Conservation (phyloP, 2,888 invertebrate genomes). For the Malachius bipustulatus region DNA sequence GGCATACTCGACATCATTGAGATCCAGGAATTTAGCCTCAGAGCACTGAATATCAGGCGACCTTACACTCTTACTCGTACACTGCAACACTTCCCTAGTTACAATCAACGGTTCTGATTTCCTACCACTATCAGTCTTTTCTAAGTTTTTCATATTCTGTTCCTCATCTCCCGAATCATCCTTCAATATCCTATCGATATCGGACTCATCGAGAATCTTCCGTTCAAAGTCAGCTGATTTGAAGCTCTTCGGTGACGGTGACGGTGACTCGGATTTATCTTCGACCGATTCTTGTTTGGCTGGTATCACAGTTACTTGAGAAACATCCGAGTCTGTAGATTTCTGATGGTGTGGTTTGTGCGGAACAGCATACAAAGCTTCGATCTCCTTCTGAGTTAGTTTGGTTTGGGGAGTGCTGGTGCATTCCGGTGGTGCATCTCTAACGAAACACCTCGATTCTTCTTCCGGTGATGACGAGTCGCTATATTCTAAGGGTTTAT, state of each 20-base stretch:
- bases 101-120: constrained; percentile 30
- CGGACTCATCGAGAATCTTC: constrained; percentile 27
- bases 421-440: constrained; percentile 19
- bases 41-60: constrained; percentile 31
- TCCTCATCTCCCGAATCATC: constrained; percentile 38
- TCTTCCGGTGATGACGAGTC: constrained; percentile 14
- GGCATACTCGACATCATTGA: constrained; percentile 45
- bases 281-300: background rate
- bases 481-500: constrained; percentile 24
- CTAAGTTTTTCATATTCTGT: constrained; percentile 14
- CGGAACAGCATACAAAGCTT: constrained; percentile 33
- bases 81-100: constrained; percentile 26
- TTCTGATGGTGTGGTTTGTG: constrained; percentile 33
- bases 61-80: constrained; percentile 21
- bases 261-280: constrained; percentile 15
- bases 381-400: constrained; percentile 28
- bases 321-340: constrained; percentile 31
- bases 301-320: constrained; percentile 28
- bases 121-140: constrained; percentile 15
- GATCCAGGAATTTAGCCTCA: constrained; percentile 43
- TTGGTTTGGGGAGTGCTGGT: constrained; percentile 17
- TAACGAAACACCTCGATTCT: constrained; percentile 5
- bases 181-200: constrained; percentile 32
- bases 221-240: constrained; percentile 34
- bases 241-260: constrained; percentile 29